Evolutionary conservation across 2,113 vertebrate genomes (phyloP).

Genomic region (Chloropsis cyanopogon): DNA sequence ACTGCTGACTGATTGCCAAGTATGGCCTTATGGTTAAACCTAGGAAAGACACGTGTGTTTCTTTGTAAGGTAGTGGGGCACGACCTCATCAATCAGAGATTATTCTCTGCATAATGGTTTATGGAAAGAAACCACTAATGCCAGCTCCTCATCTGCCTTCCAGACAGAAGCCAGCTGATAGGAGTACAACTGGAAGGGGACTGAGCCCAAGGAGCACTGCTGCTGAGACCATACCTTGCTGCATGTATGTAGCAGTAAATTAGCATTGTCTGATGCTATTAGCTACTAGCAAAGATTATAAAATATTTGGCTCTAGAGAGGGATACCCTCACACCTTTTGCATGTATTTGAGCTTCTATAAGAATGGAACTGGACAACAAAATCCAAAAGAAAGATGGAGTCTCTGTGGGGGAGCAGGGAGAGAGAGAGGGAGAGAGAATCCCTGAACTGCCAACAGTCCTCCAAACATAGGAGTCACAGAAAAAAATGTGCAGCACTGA

Average conservation of each 20-base stretch:
- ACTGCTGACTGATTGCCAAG: slow-evolving; percentile 44
- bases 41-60: slow-evolving; percentile 25
- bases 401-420: background rate
- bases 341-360: background rate
- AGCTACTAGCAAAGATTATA: background rate
- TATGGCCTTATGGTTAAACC: slow-evolving; percentile 19
- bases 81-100: slow-evolving; percentile 60
- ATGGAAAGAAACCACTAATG: background rate
- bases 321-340: background rate
- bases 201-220: background rate
- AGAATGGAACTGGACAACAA: background rate
- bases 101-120: slow-evolving; percentile 59
- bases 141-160: slow-evolving; percentile 17
- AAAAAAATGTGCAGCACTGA: background rate
- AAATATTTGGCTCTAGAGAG: background rate
- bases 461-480: background rate
- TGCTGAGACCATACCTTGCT: background rate
- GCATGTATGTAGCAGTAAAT: background rate
- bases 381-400: background rate
- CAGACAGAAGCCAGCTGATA: slow-evolving; percentile 10
- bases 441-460: background rate
- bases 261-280: background rate
- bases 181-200: background rate
- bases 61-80: slow-evolving; percentile 45
- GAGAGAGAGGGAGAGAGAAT: background rate